Conservation (phyloP, 2,797 vertebrate genomes). For the Syndactyla subalaris region DNA sequence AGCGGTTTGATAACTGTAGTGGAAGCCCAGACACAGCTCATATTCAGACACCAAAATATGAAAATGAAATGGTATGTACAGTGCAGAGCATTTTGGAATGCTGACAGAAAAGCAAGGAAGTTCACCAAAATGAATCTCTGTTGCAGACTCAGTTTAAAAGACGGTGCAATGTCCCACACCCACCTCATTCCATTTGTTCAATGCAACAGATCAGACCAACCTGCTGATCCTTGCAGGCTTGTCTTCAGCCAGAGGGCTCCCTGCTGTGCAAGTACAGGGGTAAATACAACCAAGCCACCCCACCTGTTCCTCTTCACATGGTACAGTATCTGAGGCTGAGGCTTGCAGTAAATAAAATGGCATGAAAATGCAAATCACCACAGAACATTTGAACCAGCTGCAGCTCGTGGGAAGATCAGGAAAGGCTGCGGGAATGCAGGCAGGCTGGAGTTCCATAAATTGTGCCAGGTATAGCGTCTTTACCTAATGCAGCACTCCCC, state of each 20-base stretch:
- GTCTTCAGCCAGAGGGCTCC: background rate
- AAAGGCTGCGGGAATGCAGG: background rate
- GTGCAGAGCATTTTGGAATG: background rate
- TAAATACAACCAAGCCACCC: background rate
- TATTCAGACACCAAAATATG: background rate
- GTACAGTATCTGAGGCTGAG: accelerated
- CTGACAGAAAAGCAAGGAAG: background rate
- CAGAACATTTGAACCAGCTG: accelerated
- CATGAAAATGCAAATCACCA: accelerated
- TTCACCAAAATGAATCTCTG: background rate
- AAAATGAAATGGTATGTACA: background rate
- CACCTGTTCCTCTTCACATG: background rate
- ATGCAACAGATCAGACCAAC: background rate
- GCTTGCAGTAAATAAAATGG: background rate
- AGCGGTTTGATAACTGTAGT: background rate
- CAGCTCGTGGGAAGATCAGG: background rate
- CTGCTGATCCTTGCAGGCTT: background rate
- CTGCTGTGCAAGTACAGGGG: too few species aligned
- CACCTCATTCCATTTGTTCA: background rate
- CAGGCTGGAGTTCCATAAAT: background rate
- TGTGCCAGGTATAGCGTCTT: accelerated
- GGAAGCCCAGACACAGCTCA: background rate
- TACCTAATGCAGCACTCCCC: background rate
- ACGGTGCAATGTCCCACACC: background rate
- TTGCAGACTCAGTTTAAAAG: background rate